Percentiles rank a stretch among this genome's conserved stretches.
These are phyloP conservation scores for Campylorhamphus procurvoides DNA, from an alignment of 2,113 vertebrate genomes.

Conservation along the genomic window DNA sequence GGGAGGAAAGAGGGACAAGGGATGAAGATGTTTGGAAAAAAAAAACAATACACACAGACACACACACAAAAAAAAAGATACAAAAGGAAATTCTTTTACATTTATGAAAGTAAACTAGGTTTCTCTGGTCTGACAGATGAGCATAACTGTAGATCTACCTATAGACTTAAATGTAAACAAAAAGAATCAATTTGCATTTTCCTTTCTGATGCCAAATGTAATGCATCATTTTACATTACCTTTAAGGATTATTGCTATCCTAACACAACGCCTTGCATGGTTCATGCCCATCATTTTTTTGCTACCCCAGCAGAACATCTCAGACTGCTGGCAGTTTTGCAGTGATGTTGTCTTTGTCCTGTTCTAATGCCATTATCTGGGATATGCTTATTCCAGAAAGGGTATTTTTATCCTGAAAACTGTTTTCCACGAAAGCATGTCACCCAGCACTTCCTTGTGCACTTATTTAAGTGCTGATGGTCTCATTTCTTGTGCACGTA, in stretches of 20 bases:
- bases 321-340: conserved; percentile 60
- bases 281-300: conserved; percentile 38
- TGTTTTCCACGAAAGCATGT: conserved; percentile 6
- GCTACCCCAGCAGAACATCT: conserved; percentile 57
- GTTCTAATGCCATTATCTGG: conserved; percentile 44
- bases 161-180: conserved; percentile 69
- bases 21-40: neutral
- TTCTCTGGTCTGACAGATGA: conserved; percentile 58
- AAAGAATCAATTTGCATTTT: conserved; percentile 74
- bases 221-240: conserved; percentile 65
- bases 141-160: conserved; percentile 6
- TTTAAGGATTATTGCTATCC: conserved; percentile 70
- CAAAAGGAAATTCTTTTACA: neutral
- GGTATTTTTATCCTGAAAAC: conserved; percentile 18
- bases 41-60: no score
- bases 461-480: conserved; percentile 14
- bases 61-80: neutral
- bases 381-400: conserved; percentile 56
- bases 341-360: conserved; percentile 54
- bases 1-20: no score
- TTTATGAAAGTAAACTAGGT: conserved; percentile 54
- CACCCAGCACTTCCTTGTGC: conserved; percentile 32
- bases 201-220: conserved; percentile 70
- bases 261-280: conserved; percentile 50
- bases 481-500: neutral